These are phyloP conservation scores for Heterotis niloticus DNA, from an alignment of 2,113 vertebrate species.

Conservation along the genomic window DNA sequence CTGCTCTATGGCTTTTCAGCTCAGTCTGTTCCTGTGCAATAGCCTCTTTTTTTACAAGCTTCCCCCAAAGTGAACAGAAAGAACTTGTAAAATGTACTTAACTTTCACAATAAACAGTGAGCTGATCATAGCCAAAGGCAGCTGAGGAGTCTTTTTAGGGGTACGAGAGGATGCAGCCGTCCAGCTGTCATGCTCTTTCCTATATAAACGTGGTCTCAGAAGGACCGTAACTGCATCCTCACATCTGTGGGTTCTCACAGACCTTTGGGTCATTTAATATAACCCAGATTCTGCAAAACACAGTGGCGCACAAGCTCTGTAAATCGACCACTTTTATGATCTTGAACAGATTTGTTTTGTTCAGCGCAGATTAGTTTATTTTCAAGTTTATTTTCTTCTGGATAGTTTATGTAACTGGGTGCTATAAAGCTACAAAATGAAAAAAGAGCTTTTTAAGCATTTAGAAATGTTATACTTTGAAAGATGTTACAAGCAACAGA, in stretches of 20 bases:
- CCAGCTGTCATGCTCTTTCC: constrained; percentile 46
- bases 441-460: no score
- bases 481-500: no score
- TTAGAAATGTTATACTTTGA: no score
- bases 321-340: constrained; percentile 44
- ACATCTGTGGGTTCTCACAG: constrained; percentile 46
- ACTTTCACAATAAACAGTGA: neutral
- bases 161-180: constrained; percentile 33
- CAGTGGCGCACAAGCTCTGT: constrained; percentile 55
- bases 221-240: constrained; percentile 34
- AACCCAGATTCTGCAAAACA: constrained; percentile 51
- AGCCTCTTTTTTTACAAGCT: neutral
- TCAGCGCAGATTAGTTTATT: constrained; percentile 31
- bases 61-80: neutral
- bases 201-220: constrained; percentile 46
- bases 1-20: no score
- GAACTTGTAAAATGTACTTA: neutral
- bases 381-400: constrained; percentile 25
- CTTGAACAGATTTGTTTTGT: constrained; percentile 39
- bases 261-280: constrained; percentile 50
- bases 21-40: no score
- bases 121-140: neutral
- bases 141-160: constrained; percentile 37
- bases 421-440: no score
- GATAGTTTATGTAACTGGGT: constrained; percentile 18